Percentiles rank a stretch among this genome's conserved stretches.
Evolutionary conservation across 2,888 invertebrate species (phyloP).

Genomic region (Exephanes ischioxanthus): DNA sequence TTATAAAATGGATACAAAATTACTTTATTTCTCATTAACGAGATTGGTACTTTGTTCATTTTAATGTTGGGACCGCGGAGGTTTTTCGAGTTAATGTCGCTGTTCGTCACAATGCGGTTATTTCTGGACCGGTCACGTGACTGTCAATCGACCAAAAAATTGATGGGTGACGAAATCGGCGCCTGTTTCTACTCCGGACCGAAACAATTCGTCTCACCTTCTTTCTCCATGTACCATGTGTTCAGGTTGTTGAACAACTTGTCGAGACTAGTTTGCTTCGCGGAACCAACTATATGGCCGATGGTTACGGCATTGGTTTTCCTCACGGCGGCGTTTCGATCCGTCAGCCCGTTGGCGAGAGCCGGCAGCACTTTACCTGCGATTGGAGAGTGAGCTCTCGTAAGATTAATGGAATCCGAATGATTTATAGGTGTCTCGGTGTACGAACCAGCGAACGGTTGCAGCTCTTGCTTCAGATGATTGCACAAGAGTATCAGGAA

Average conservation of each 20-base stretch:
- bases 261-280: conserved; percentile 91
- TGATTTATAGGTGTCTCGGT: background rate
- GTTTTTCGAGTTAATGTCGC: too few relatives aligned
- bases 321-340: conserved; percentile 93
- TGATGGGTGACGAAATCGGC: too few relatives aligned
- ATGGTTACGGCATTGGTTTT: conserved; percentile 94
- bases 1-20: too few relatives aligned
- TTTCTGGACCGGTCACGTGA: too few relatives aligned
- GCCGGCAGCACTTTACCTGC: conserved; percentile 88
- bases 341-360: conserved; percentile 92
- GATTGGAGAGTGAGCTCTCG: conserved; percentile 46
- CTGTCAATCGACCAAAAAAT: too few relatives aligned
- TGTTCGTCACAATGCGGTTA: too few relatives aligned
- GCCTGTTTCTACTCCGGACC: background rate
- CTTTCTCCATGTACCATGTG: conserved; percentile 89
- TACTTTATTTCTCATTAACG: too few relatives aligned
- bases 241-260: conserved; percentile 88
- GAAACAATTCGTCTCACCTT: conserved; percentile 85
- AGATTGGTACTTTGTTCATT: too few relatives aligned
- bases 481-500: conserved; percentile 89
- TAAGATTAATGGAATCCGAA: conserved; percentile 30
- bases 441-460: conserved; percentile 86
- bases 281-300: conserved; percentile 93
- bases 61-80: too few relatives aligned
- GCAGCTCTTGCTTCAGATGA: conserved; percentile 86